Evolutionary conservation across 1,140 invertebrate species (phyloP).

Genomic region (Acyrthosiphon pisum): DNA sequence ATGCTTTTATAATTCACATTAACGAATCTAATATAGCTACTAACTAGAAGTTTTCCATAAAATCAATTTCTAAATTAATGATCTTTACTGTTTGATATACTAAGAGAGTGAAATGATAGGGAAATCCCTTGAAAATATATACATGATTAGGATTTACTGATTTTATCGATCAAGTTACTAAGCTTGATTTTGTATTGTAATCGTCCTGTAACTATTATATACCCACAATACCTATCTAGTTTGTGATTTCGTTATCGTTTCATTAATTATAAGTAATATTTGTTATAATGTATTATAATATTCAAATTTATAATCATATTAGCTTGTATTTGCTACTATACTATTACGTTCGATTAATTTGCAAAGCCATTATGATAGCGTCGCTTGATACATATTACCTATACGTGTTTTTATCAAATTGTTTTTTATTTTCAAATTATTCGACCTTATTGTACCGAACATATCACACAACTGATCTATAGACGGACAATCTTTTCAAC

Average conservation of each 20-base stretch:
- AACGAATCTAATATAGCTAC: background rate
- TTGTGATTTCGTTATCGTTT: constrained; percentile 35
- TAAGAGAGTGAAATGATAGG: background rate
- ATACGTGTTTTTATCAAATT: constrained; percentile 37
- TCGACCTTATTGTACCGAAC: constrained; percentile 44
- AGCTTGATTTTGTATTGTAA: background rate
- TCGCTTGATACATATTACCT: background rate
- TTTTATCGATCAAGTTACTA: background rate
- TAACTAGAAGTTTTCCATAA: background rate
- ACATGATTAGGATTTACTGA: background rate
- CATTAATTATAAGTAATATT: constrained; percentile 26
- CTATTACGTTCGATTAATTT: constrained; percentile 33
- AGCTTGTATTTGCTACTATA: constrained; percentile 6
- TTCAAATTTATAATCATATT: constrained; percentile 46
- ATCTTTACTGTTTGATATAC: background rate
- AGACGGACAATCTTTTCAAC: background rate
- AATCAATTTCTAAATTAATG: background rate
- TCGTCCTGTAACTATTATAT: background rate
- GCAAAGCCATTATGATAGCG: constrained; percentile 9
- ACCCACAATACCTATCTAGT: constrained; percentile 18
- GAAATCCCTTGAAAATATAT: background rate
- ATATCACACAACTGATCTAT: constrained; percentile 22
- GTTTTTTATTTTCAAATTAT: constrained; percentile 45
- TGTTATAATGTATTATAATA: background rate
- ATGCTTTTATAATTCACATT: background rate